Evolutionary conservation across 2,888 invertebrate species (phyloP).

Genomic region (Synergus japonicus): DNA sequence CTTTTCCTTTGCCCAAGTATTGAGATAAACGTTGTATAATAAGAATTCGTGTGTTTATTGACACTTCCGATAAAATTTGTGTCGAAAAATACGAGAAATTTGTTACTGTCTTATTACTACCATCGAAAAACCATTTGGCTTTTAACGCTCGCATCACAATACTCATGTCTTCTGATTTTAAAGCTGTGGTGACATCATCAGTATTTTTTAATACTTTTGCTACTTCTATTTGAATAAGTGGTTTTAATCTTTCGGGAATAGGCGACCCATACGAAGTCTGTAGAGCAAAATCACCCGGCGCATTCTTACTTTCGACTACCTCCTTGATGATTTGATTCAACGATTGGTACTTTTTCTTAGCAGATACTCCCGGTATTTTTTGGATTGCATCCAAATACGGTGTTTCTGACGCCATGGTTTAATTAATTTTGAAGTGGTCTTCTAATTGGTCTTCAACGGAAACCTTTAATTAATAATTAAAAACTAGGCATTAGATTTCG

Average conservation of each 20-base stretch:
- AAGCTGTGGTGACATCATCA: conserved; percentile 60
- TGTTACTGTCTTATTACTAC: conserved; percentile 56
- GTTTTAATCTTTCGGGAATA: conserved; percentile 59
- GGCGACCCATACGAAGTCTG: conserved; percentile 21
- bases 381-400: conserved; percentile 65
- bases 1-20: conserved; percentile 54
- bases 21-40: conserved; percentile 63
- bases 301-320: conserved; percentile 41
- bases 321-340: conserved; percentile 58
- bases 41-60: conserved; percentile 61
- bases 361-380: conserved; percentile 62
- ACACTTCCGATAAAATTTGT: conserved; percentile 63
- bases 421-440: background rate
- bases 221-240: conserved; percentile 61
- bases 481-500: conserved; percentile 4
- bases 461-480: conserved; percentile 31
- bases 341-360: conserved; percentile 62
- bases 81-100: conserved; percentile 62
- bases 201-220: conserved; percentile 60
- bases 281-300: conserved; percentile 2
- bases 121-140: conserved; percentile 68
- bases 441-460: conserved; percentile 21
- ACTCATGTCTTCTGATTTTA: conserved; percentile 67
- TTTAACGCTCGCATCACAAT: conserved; percentile 66
- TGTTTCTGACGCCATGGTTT: conserved; percentile 13